Conservation (phyloP, 2,888 invertebrate genomes). For the Drosophila bunnanda region DNA sequence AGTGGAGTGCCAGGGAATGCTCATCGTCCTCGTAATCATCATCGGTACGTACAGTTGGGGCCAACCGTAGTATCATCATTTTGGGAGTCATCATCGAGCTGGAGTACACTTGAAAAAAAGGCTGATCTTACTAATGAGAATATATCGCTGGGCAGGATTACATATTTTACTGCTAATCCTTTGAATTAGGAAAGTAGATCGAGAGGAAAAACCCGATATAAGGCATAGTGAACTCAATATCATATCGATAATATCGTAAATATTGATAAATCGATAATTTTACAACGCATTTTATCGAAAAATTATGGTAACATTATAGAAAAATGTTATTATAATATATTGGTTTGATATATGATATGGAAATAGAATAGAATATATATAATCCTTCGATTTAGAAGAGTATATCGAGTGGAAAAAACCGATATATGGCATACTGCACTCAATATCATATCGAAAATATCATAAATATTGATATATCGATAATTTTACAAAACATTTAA, state of each 20-base stretch:
- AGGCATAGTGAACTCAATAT: too few relatives aligned
- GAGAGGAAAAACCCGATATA: background rate
- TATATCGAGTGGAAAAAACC: too few relatives aligned
- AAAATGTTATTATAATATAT: too few relatives aligned
- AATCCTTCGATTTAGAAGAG: too few relatives aligned
- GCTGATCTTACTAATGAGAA: background rate
- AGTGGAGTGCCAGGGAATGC: conserved; percentile 27
- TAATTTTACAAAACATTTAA: background rate
- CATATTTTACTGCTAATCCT: too few relatives aligned
- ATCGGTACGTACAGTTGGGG: conserved; percentile 5
- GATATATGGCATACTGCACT: too few relatives aligned
- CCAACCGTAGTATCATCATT: background rate
- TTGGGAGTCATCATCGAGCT: conserved; percentile 1
- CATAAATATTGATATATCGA: background rate
- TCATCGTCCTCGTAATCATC: conserved; percentile 19
- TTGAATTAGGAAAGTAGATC: background rate
- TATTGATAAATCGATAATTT: too few relatives aligned
- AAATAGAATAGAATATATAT: too few relatives aligned
- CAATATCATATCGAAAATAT: background rate
- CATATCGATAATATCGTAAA: too few relatives aligned
- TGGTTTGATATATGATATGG: too few relatives aligned
- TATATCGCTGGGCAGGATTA: background rate
- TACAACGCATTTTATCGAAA: too few relatives aligned
- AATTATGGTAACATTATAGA: too few relatives aligned
- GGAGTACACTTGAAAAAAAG: background rate